A percentile compares a stretch with the other conserved stretches of the same genome.
Conservation (phyloP, 2,797 vertebrate genomes). For the Cyclopterus lumpus region DNA sequence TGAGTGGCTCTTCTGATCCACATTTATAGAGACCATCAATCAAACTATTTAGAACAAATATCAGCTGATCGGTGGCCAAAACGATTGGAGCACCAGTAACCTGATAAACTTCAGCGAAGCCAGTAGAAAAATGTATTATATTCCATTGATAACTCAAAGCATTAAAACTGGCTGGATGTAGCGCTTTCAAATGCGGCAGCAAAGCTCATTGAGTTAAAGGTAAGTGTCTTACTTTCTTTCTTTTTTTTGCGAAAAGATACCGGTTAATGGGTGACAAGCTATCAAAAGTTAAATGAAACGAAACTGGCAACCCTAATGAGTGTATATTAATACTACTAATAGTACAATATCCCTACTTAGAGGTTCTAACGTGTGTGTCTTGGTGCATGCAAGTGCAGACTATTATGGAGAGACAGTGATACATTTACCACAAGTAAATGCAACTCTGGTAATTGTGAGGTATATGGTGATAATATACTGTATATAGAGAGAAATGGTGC, state of each 20-base stretch:
- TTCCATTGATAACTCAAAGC: background rate
- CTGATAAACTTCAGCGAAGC: background rate
- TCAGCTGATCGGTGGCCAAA: background rate
- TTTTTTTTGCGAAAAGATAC: background rate
- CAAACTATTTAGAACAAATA: background rate
- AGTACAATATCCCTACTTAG: background rate
- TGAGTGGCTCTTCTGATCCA: background rate
- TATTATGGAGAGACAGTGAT: conserved; percentile 4
- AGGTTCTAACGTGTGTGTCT: background rate
- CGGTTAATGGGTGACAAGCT: background rate
- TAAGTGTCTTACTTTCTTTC: background rate
- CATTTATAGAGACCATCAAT: background rate
- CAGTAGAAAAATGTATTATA: background rate
- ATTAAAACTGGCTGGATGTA: background rate
- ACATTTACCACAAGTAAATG: background rate
- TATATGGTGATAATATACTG: background rate
- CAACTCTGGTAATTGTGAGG: background rate
- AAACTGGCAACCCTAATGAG: background rate
- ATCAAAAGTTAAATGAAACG: background rate
- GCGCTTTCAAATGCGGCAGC: background rate
- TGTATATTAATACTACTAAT: background rate
- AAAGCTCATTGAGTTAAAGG: background rate
- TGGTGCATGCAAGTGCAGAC: background rate
- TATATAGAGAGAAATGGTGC: background rate
- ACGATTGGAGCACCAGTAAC: background rate